Conservation (phyloP, 2,888 invertebrate species). For the Lapara coniferarum region DNA sequence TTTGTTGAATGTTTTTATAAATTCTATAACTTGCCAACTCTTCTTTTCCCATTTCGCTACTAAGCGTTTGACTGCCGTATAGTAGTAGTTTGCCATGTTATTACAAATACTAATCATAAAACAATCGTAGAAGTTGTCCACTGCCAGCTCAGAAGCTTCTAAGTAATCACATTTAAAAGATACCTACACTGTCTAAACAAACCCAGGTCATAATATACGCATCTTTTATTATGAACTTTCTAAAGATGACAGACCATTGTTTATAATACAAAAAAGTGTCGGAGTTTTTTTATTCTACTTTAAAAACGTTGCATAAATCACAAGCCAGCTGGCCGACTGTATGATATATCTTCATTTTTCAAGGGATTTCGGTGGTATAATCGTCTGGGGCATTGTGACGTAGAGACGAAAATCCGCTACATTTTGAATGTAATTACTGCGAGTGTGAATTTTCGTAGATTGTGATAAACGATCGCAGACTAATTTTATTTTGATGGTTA, state of each 20-base stretch:
- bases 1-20: too few relatives aligned
- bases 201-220: slow-evolving; percentile 14
- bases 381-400: slow-evolving; percentile 21
- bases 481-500: slow-evolving; percentile 26
- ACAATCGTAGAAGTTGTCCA: too few relatives aligned
- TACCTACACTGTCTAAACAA: slow-evolving; percentile 9
- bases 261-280: slow-evolving; percentile 13
- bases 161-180: not conserved
- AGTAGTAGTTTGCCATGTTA: too few relatives aligned
- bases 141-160: too few relatives aligned
- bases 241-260: slow-evolving; percentile 21
- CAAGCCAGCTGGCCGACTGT: slow-evolving; percentile 6
- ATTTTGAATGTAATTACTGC: slow-evolving; percentile 38
- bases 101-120: too few relatives aligned
- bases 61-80: too few relatives aligned
- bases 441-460: slow-evolving; percentile 36
- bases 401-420: slow-evolving; percentile 12
- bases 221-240: slow-evolving; percentile 19
- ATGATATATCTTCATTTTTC: slow-evolving; percentile 24
- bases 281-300: slow-evolving; percentile 15
- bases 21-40: too few relatives aligned
- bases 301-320: slow-evolving; percentile 22
- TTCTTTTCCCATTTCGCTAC: too few relatives aligned
- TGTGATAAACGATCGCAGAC: slow-evolving; percentile 44
- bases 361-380: slow-evolving; percentile 18